A percentile compares a stretch with the other conserved stretches of the same genome.
Evolutionary conservation across 2,113 vertebrate species (phyloP).

Genomic region (Apteryx mantelli): DNA sequence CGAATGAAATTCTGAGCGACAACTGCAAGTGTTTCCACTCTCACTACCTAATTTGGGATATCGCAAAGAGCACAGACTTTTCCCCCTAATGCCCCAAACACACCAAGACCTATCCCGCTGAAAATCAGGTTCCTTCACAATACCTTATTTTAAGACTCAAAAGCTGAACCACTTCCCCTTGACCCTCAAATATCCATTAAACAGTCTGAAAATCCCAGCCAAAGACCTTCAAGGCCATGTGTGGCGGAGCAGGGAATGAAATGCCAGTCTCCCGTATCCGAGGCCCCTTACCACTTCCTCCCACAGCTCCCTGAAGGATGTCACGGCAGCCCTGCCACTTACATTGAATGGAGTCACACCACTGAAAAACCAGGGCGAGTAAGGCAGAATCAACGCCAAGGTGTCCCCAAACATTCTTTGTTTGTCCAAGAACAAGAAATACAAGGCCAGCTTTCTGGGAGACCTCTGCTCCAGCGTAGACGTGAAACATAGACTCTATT

Average conservation of each 20-base stretch:
- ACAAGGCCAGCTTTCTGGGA: background rate
- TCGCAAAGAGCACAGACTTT: background rate
- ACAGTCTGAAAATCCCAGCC: background rate
- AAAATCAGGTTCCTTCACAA: background rate
- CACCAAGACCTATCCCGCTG: background rate
- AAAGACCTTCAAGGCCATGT: background rate
- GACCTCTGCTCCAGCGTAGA: constrained; percentile 37
- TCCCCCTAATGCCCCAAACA: background rate
- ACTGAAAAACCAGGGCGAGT: background rate
- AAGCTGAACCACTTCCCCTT: background rate
- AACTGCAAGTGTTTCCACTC: accelerated
- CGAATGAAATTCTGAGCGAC: accelerated
- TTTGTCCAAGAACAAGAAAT: constrained; percentile 53
- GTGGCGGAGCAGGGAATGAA: background rate
- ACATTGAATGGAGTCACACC: background rate
- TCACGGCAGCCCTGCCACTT: accelerated
- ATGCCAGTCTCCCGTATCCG: accelerated
- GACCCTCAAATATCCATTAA: background rate
- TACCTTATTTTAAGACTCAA: background rate
- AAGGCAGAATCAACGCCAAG: background rate
- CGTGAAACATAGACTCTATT: constrained; percentile 50
- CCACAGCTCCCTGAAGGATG: background rate
- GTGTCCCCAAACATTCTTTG: background rate
- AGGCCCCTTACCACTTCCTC: background rate
- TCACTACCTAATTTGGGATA: background rate